Conservation (phyloP, 2,888 invertebrate genomes). For the Ceratothoa steindachneri region DNA sequence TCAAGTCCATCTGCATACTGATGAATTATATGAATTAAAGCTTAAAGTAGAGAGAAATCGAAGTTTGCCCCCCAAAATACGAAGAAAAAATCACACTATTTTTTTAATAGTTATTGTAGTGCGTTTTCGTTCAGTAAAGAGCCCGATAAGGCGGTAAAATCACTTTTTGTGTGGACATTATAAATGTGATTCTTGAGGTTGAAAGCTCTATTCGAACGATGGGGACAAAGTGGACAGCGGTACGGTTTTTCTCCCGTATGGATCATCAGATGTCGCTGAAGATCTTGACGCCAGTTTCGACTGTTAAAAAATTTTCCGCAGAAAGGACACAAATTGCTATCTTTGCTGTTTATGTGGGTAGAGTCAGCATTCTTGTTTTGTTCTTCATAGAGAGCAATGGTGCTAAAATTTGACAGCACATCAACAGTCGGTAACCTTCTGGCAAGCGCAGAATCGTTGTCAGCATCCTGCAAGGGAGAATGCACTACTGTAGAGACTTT, state of each 20-base stretch:
- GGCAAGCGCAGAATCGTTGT: background rate
- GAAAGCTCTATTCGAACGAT: conserved; percentile 34
- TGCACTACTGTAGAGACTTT: background rate
- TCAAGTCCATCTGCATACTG: too few relatives aligned
- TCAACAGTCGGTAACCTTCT: background rate
- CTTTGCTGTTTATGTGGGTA: too few relatives aligned
- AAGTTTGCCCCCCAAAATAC: too few relatives aligned
- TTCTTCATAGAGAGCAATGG: background rate
- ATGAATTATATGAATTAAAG: too few relatives aligned
- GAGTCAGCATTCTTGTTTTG: background rate
- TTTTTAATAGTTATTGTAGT: background rate
- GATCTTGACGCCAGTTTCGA: conserved; percentile 36
- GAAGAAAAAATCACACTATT: too few relatives aligned
- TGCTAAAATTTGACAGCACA: background rate
- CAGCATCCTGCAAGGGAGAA: background rate
- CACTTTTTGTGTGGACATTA: background rate
- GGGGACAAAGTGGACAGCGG: conserved; percentile 35
- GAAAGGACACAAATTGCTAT: background rate
- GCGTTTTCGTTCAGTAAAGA: background rate
- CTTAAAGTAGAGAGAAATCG: too few relatives aligned
- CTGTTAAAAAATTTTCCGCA: conserved; percentile 28
- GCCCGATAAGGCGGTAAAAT: background rate
- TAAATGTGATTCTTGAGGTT: conserved; percentile 30
- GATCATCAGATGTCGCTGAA: conserved; percentile 29
- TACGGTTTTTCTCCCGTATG: conserved; percentile 40